Base-by-base conservation (phyloP, 2,888 invertebrate species). In the Ormia ochracea region DNA sequence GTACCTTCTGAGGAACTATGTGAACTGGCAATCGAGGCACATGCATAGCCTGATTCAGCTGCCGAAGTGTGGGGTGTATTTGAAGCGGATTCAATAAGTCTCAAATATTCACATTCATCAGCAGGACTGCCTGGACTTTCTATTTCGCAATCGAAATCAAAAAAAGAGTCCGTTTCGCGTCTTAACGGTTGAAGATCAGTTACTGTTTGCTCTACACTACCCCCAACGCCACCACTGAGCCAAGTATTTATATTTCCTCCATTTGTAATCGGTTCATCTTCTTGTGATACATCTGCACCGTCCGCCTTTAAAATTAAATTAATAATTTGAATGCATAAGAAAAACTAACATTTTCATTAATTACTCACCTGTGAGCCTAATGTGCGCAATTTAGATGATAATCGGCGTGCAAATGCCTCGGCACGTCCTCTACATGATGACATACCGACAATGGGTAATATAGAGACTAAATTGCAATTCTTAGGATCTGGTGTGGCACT, bases 351-450 rank as follows among this genome's bases (percentile, higher is more conserved):
- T 9, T 5, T 10, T 2, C 7, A n/a, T 17, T 1, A 2, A 10
- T 1, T 38, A 0, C 31, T 19, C 12, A 54, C 52, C 78, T 83
- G 90, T 70, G 92, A 90, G 75, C 94, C 94, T 82, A 95, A 91
- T 82, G 94, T 93, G 84, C 93, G 92, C 83, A 96, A 90, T 81
- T 94, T 93, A 70, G 93, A 93, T 87, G 95, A 94, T 81, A 96
- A 91, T 86, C 94, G 93, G 77, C 94, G 92, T 82, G 95, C 95
- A 89, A 96, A 95, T 75, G 94, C 94, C 87, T 95, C 95, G 72
- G 95, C 95, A 70, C 94, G 92, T 76, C 94, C 94, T 77, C 95
- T 92, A 88, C 95, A 96, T 89, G 94, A 94, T 92, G 94, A 94
- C 93, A 94, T 94, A 84, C 89, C 88, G 85, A 90, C 83, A 80